Evolutionary conservation across 2,888 invertebrate genomes (phyloP).

Genomic region (Habrosyne pyritoides): DNA sequence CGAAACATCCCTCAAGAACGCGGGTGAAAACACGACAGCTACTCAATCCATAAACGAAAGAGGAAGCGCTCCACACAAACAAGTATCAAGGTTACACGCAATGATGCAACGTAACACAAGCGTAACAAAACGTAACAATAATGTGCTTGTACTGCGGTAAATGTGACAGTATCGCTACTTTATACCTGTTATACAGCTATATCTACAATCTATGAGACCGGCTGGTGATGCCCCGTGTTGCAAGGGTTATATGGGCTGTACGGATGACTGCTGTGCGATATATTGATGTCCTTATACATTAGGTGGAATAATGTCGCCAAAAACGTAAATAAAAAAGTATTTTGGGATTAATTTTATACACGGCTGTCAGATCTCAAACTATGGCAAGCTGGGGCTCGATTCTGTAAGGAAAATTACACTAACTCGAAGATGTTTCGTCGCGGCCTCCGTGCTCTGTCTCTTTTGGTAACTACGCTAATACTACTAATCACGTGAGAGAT

Average conservation of each 20-base stretch:
- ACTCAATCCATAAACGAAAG: not conserved
- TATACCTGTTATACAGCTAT: not conserved
- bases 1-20: no score
- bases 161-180: not conserved
- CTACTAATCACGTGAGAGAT: no score
- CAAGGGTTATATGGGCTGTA: conserved; percentile 15
- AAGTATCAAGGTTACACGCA: not conserved
- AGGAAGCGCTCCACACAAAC: not conserved
- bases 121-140: not conserved
- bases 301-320: no score
- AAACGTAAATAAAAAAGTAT: no score
- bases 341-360: no score
- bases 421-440: no score
- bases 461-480: no score
- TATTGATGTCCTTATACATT: not conserved
- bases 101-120: not conserved
- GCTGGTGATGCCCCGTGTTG: conserved; percentile 9
- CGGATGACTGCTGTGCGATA: conserved; percentile 5
- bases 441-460: no score
- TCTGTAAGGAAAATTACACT: no score
- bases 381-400: no score
- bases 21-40: no score
- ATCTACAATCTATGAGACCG: not conserved
- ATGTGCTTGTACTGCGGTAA: not conserved
- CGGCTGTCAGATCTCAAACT: no score